Evolutionary conservation across 2,113 vertebrate species (phyloP).

Genomic region (Forbesichthys agassizii): DNA sequence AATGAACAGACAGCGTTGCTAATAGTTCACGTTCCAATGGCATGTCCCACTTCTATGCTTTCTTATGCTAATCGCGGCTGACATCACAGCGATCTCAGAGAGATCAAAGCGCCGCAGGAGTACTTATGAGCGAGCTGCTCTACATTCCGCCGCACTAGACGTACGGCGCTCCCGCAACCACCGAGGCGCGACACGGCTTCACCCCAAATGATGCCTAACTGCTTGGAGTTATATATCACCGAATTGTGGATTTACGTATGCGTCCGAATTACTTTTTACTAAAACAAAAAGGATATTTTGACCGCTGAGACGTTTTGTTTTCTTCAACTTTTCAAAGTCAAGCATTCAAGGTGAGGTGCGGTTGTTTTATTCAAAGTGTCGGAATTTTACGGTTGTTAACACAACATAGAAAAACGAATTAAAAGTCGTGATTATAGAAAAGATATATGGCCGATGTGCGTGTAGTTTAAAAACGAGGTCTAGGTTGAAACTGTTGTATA

Average conservation of each 20-base stretch:
- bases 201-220: conserved; percentile 66
- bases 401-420: no score
- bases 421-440: no score
- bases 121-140: conserved; percentile 73
- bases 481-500: neutral
- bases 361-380: neutral
- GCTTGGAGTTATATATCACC: conserved; percentile 52
- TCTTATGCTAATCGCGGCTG: conserved; percentile 89
- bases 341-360: conserved; percentile 51
- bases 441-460: neutral
- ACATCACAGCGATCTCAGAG: conserved; percentile 78
- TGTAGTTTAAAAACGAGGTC: neutral
- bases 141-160: conserved; percentile 31
- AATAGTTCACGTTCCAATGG: conserved; percentile 1
- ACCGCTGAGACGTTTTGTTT: conserved; percentile 7
- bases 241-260: conserved; percentile 65
- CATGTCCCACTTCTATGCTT: conserved; percentile 59
- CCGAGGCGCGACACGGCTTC: neutral
- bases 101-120: conserved; percentile 78
- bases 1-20: neutral
- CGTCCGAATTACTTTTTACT: conserved; percentile 46
- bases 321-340: neutral
- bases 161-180: conserved; percentile 18
- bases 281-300: conserved; percentile 46
- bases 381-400: no score